phyloP scores from a whole-genome alignment of 2,113 vertebrate genomes.

The Cercopithecus mona region DNA sequence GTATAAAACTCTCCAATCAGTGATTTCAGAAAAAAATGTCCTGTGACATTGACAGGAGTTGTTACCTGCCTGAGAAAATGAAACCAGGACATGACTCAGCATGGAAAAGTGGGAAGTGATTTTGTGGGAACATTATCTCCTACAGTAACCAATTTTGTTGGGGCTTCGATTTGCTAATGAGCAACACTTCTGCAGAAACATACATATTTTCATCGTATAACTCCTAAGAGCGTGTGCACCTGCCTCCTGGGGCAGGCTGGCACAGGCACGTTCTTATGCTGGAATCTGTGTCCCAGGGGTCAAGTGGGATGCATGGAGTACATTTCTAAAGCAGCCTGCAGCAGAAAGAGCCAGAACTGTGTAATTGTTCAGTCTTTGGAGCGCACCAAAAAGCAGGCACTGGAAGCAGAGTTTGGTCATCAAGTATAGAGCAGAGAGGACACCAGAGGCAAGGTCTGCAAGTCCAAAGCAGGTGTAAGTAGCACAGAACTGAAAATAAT shows the following conservation, averaged over 20 bases:
- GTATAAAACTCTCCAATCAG: background rate
- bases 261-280: background rate
- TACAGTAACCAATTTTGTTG: background rate
- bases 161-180: background rate
- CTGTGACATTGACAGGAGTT: slow-evolving; percentile 29
- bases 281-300: background rate
- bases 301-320: background rate
- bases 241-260: background rate
- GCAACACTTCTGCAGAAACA: background rate
- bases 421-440: background rate
- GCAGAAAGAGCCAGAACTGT: background rate
- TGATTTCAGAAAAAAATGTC: background rate
- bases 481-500: background rate
- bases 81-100: slow-evolving; percentile 67
- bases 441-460: background rate
- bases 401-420: background rate
- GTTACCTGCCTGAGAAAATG: slow-evolving; percentile 47
- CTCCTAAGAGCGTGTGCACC: background rate
- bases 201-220: background rate
- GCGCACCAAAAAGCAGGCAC: slow-evolving; percentile 23
- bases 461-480: background rate
- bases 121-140: slow-evolving; percentile 49
- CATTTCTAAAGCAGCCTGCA: background rate
- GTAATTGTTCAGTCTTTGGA: slow-evolving; percentile 21
- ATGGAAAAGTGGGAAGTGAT: slow-evolving; percentile 65